Evolutionary conservation across 2,113 vertebrate species (phyloP).

Genomic region (Tricholaema leucomelas): DNA sequence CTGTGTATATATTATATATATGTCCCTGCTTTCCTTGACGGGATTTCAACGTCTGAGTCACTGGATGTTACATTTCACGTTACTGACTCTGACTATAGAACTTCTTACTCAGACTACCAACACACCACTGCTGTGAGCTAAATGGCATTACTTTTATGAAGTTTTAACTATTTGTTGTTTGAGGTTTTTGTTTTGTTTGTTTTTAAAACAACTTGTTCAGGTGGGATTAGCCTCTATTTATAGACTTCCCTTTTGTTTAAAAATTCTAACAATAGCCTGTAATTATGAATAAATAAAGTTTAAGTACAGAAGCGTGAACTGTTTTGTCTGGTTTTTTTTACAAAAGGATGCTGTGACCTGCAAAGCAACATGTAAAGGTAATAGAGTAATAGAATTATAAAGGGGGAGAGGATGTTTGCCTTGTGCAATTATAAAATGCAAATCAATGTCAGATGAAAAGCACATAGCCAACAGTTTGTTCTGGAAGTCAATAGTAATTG

Average conservation of each 20-base stretch:
- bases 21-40: conserved; percentile 70
- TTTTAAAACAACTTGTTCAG: conserved; percentile 31
- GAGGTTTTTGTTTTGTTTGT: neutral
- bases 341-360: neutral
- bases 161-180: conserved; percentile 76
- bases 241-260: conserved; percentile 80
- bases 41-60: conserved; percentile 70
- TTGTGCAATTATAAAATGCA: neutral
- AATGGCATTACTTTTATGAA: conserved; percentile 73
- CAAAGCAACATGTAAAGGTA: neutral
- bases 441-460: neutral
- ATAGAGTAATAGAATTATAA: neutral
- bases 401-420: neutral
- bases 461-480: neutral
- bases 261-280: conserved; percentile 86
- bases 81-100: conserved; percentile 70
- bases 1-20: conserved; percentile 81
- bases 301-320: conserved; percentile 69
- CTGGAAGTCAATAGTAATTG: neutral
- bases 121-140: conserved; percentile 76
- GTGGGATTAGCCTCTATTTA: conserved; percentile 75
- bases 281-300: conserved; percentile 85
- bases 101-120: conserved; percentile 69
- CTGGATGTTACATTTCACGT: conserved; percentile 73
- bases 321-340: neutral